These are phyloP conservation scores for Proterorhinus semilunaris DNA, from an alignment of 2,113 vertebrate species.

Conservation along the genomic window DNA sequence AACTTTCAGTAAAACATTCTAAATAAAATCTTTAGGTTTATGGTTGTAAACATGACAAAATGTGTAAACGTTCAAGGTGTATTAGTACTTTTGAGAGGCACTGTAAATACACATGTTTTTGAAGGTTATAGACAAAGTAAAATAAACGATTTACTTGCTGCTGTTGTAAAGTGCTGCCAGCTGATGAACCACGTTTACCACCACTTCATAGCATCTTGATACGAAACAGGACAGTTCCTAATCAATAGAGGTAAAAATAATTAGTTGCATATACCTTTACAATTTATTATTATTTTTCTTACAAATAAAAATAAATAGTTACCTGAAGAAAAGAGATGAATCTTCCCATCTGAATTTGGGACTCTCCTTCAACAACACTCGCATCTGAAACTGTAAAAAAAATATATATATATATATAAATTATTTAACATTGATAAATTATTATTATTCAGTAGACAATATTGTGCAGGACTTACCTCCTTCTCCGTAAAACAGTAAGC, in stretches of 20 bases:
- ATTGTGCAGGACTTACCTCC: slow-evolving; percentile 79
- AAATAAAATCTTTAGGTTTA: too few relatives aligned
- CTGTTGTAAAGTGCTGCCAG: slow-evolving; percentile 93
- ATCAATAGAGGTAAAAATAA: neutral
- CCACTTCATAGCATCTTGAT: slow-evolving; percentile 92
- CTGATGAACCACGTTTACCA: slow-evolving; percentile 93
- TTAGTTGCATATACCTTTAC: neutral
- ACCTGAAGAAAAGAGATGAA: slow-evolving; percentile 99
- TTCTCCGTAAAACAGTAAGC: slow-evolving; percentile 96
- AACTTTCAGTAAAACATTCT: too few relatives aligned
- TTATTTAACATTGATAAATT: too few relatives aligned
- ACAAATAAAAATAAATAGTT: neutral
- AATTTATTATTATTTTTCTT: neutral
- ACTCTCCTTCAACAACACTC: slow-evolving; percentile 91
- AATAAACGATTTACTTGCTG: slow-evolving; percentile 84
- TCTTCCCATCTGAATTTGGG: slow-evolving; percentile 96
- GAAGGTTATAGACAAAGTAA: neutral
- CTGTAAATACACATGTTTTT: slow-evolving; percentile 4
- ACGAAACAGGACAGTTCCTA: slow-evolving; percentile 98
- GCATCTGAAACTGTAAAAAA: slow-evolving; percentile 84
- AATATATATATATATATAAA: too few relatives aligned
- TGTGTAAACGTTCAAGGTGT: too few relatives aligned
- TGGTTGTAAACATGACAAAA: too few relatives aligned
- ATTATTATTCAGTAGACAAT: too few relatives aligned
- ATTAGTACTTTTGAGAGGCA: too few relatives aligned